phyloP scores from a whole-genome alignment of 2,888 invertebrate genomes.

The Lasioglossum villosulum region DNA sequence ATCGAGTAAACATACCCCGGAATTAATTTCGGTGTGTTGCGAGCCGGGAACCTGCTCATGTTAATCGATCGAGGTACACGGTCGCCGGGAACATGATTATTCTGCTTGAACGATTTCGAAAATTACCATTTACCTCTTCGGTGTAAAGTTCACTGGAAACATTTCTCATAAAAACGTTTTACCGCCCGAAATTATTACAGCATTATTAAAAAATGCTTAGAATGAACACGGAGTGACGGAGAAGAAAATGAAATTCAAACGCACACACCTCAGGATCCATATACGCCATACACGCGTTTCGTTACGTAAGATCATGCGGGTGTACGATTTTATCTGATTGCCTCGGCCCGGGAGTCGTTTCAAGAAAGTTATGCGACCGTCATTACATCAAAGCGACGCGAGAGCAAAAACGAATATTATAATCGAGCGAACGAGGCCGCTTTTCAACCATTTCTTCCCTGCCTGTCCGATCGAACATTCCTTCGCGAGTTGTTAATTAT shows the following conservation, averaged over 20 bases:
- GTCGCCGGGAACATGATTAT: slow-evolving; percentile 26
- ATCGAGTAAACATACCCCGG: slow-evolving; percentile 20
- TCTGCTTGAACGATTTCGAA: slow-evolving; percentile 3
- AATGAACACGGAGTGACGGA: too few relatives aligned
- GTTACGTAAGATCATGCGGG: slow-evolving; percentile 68
- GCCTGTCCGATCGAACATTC: slow-evolving; percentile 12
- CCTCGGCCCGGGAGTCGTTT: slow-evolving; percentile 65
- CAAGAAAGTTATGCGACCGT: slow-evolving; percentile 65
- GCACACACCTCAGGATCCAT: background rate
- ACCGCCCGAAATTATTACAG: background rate
- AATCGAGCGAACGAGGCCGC: slow-evolving; percentile 43
- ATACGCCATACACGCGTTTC: slow-evolving; percentile 44
- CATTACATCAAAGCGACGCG: slow-evolving; percentile 48
- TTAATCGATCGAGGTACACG: slow-evolving; percentile 33
- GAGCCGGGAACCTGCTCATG: slow-evolving; percentile 23
- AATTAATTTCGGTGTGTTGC: slow-evolving; percentile 49
- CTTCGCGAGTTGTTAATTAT: slow-evolving; percentile 36
- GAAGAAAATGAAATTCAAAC: background rate
- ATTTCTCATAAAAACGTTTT: background rate
- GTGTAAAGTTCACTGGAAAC: background rate
- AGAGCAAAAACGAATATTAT: slow-evolving; percentile 41
- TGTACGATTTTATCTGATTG: slow-evolving; percentile 71
- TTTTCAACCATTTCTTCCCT: background rate
- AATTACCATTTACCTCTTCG: background rate
- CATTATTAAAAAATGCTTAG: too few relatives aligned